Conservation (phyloP, 2,113 vertebrate species). For the Gymnarchus niloticus region DNA sequence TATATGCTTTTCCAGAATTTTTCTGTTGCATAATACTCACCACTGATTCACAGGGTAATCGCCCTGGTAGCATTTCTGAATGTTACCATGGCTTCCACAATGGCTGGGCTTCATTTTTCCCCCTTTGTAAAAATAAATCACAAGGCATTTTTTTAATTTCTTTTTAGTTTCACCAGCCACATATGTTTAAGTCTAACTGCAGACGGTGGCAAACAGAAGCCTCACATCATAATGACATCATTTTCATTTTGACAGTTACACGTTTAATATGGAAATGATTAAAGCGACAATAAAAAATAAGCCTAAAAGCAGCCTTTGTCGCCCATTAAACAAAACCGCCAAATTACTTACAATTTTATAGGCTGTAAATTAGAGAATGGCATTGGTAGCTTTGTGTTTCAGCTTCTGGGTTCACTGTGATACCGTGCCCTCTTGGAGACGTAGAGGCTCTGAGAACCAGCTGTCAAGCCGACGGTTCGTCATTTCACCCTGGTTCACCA, state of each 20-base stretch:
- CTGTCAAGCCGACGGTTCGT: background rate
- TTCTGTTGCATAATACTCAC: background rate
- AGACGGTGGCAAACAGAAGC: constrained; percentile 47
- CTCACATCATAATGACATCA: constrained; percentile 53
- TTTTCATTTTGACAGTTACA: constrained; percentile 53
- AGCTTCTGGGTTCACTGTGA: constrained; percentile 42
- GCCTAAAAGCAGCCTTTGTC: constrained; percentile 34
- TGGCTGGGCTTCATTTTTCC: background rate
- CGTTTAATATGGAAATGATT: constrained; percentile 59
- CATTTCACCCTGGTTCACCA: background rate
- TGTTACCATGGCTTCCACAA: background rate
- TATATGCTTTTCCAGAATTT: background rate
- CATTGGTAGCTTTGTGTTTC: constrained; percentile 47
- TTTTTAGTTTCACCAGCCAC: constrained; percentile 20
- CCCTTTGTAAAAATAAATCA: constrained; percentile 19
- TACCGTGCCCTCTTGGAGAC: constrained; percentile 39
- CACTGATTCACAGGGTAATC: constrained; percentile 1
- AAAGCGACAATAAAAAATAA: constrained; percentile 55
- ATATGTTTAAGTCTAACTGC: constrained; percentile 39
- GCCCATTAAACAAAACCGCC: constrained; percentile 61
- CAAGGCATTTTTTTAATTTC: background rate
- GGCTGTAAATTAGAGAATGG: constrained; percentile 59
- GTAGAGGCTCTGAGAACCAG: background rate
- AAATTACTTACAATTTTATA: constrained; percentile 62
- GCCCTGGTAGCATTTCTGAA: background rate